These are phyloP conservation scores for Coreius guichenoti DNA, from an alignment of 2,797 vertebrate species.

Conservation along the genomic window DNA sequence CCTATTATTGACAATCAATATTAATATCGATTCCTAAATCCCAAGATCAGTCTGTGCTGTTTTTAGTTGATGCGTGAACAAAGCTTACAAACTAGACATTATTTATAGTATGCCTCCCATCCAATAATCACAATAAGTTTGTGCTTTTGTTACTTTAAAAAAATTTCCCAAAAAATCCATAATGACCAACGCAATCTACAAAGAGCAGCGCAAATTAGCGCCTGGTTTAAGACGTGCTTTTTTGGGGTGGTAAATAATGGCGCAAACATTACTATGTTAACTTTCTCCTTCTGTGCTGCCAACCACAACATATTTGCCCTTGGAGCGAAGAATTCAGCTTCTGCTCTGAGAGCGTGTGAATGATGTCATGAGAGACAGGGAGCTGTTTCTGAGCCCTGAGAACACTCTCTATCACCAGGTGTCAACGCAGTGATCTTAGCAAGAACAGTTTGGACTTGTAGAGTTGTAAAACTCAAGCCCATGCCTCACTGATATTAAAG, in stretches of 20 bases:
- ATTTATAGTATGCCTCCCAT: too few relatives aligned
- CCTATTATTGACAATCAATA: too few relatives aligned
- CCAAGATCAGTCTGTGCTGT: not conserved
- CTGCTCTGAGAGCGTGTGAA: constrained; percentile 18
- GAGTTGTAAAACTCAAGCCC: constrained; percentile 35
- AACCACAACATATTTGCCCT: constrained; percentile 47
- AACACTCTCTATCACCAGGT: constrained; percentile 55
- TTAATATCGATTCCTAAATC: too few relatives aligned
- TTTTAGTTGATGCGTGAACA: not conserved
- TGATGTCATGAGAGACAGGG: constrained; percentile 54
- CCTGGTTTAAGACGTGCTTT: too few relatives aligned
- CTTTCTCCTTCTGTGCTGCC: constrained; percentile 24
- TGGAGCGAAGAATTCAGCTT: constrained; percentile 29
- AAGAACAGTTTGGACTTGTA: constrained; percentile 49
- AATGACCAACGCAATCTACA: too few relatives aligned
- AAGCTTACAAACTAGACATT: too few relatives aligned
- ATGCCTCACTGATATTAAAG: constrained; percentile 47
- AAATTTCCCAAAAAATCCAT: too few relatives aligned
- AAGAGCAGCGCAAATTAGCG: too few relatives aligned
- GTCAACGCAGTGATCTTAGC: constrained; percentile 34
- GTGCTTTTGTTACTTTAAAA: too few relatives aligned
- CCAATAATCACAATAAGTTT: too few relatives aligned
- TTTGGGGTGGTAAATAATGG: too few relatives aligned
- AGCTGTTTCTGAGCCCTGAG: constrained; percentile 47
- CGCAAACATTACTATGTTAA: not conserved